phyloP scores from a whole-genome alignment of 2,113 vertebrate species.

The Trogon surrucura region DNA sequence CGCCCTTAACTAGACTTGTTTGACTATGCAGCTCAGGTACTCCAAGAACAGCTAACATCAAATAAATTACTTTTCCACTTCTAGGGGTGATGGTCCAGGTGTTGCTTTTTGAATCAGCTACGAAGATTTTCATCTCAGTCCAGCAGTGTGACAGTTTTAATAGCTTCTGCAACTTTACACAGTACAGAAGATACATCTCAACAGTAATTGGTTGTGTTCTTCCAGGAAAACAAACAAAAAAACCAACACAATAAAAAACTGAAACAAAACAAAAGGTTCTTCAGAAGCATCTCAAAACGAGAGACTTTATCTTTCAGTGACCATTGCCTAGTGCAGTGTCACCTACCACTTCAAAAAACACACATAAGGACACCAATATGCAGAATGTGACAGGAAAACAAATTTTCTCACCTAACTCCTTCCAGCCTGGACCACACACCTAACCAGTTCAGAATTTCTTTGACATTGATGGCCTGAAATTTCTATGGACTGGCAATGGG shows the following conservation, averaged over 20 bases:
- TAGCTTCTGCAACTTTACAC: not conserved
- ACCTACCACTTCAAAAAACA: not conserved
- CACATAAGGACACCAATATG: not conserved
- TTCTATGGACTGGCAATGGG: not conserved
- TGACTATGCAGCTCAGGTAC: not conserved
- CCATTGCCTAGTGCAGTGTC: not conserved
- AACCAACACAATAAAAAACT: no score
- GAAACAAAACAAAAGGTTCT: not conserved
- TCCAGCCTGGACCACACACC: not conserved
- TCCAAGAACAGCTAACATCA: not conserved
- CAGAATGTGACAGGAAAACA: not conserved
- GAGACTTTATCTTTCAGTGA: not conserved
- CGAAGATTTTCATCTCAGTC: not conserved
- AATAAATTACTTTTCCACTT: not conserved
- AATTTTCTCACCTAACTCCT: not conserved
- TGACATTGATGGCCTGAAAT: not conserved
- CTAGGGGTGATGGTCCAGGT: not conserved
- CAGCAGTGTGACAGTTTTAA: not conserved
- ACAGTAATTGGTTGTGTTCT: not conserved
- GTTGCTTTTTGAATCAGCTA: not conserved
- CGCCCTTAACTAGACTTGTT: not conserved
- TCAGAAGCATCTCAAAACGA: not conserved
- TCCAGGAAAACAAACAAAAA: not conserved
- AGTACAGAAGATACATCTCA: not conserved
- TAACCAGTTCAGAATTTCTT: not conserved